Conservation (phyloP, 2,113 vertebrate species). For the Tichodroma muraria region DNA sequence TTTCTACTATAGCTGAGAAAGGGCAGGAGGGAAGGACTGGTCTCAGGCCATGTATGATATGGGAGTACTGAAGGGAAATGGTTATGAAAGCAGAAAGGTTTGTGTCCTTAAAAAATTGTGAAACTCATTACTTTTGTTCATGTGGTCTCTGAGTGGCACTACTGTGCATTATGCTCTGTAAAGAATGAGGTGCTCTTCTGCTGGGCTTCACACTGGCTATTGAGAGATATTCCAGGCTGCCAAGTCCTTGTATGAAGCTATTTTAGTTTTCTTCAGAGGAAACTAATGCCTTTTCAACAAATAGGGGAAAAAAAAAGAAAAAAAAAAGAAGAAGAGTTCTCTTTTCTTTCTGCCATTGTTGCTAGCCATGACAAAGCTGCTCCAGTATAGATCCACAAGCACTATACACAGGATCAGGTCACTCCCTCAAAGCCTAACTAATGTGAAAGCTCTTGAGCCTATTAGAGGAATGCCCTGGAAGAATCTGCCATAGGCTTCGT, state of each 20-base stretch:
- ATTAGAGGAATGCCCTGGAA: too few species aligned
- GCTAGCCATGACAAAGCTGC: neutral
- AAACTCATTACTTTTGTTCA: neutral
- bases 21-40: neutral
- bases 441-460: too few species aligned
- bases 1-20: fast-evolving
- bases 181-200: neutral
- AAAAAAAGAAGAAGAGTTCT: neutral
- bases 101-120: neutral
- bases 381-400: neutral
- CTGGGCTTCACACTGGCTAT: neutral
- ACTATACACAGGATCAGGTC: neutral
- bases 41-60: neutral
- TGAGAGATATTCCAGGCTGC: conserved; percentile 13
- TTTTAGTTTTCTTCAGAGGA: conserved; percentile 32
- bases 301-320: neutral
- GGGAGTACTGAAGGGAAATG: neutral
- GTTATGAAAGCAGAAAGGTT: neutral
- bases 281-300: conserved; percentile 18
- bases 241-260: neutral
- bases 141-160: neutral
- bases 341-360: conserved; percentile 2
- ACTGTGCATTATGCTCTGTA: neutral
- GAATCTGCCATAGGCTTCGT: too few species aligned
- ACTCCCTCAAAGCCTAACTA: neutral